Evolutionary conservation across 92 coral and sea anemone genomes (phyloP).

Genomic region (Heteractis magnifica): DNA sequence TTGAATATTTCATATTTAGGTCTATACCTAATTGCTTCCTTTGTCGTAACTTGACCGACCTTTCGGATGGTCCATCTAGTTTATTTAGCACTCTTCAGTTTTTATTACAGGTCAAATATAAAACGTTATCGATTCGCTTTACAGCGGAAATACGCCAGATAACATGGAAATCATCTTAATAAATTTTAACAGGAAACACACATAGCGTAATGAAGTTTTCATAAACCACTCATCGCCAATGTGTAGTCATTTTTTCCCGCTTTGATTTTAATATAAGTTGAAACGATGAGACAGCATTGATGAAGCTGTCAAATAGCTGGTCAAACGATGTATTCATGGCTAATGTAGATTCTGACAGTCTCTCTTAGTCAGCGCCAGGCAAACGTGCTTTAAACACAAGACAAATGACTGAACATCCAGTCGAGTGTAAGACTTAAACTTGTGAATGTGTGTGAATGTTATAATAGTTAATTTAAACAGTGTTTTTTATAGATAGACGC

Average conservation of each 20-base stretch:
- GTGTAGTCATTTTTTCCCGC: constrained; percentile 54
- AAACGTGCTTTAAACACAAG: constrained; percentile 5
- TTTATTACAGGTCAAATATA: constrained; percentile 86
- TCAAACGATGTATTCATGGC: constrained; percentile 25
- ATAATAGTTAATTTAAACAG: neutral
- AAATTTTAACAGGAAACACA: constrained; percentile 80
- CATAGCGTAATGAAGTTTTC: constrained; percentile 73
- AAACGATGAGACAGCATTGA: constrained; percentile 50
- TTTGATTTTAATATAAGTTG: constrained; percentile 70
- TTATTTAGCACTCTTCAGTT: constrained; percentile 82
- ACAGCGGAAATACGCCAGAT: constrained; percentile 79
- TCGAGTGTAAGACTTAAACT: neutral
- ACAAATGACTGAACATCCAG: neutral
- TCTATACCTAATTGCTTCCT: constrained; percentile 73
- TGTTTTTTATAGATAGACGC: neutral
- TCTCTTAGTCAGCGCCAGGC: neutral
- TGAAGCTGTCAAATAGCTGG: constrained; percentile 32
- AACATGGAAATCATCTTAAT: constrained; percentile 76
- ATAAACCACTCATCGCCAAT: constrained; percentile 38
- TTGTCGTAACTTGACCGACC: constrained; percentile 75
- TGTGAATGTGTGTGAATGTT: neutral
- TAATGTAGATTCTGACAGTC: constrained; percentile 39
- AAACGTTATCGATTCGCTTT: constrained; percentile 53
- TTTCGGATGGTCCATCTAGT: constrained; percentile 74
- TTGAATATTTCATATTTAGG: constrained; percentile 67